These are phyloP conservation scores for Uria lomvia DNA, from an alignment of 2,113 vertebrate genomes.

Conservation along the genomic window DNA sequence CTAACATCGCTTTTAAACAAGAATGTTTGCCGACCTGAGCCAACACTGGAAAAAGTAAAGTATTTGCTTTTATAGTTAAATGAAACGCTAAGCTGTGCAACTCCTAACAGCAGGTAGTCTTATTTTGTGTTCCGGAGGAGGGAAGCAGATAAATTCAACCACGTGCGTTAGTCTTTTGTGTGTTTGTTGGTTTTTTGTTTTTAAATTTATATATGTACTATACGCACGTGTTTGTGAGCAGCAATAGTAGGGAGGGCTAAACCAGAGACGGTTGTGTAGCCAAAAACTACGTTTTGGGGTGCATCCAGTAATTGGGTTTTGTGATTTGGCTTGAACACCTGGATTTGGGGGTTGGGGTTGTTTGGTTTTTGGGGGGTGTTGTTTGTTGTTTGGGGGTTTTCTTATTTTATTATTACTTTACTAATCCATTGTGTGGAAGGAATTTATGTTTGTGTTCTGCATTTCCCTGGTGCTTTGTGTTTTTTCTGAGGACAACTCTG, in stretches of 20 bases:
- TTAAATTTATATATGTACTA: rapidly evolving
- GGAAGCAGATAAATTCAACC: neutral
- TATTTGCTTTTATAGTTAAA: neutral
- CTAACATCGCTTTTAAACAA: neutral
- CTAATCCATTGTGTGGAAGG: neutral
- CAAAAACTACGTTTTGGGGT: neutral
- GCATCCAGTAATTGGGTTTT: neutral
- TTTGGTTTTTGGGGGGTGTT: neutral
- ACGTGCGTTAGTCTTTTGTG: neutral
- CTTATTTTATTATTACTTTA: neutral
- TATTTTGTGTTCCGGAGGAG: neutral
- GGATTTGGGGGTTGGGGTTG: neutral
- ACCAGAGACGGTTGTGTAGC: neutral
- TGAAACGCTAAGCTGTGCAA: neutral
- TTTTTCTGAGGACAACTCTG: neutral
- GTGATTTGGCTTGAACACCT: neutral
- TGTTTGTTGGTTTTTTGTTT: neutral
- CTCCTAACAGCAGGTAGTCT: neutral
- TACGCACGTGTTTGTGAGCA: neutral
- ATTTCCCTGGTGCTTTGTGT: neutral
- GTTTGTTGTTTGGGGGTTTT: neutral
- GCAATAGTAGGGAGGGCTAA: neutral
- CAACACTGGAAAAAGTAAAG: neutral
- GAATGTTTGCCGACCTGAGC: neutral
- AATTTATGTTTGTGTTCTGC: neutral